These are phyloP conservation scores for Paramormyrops hopkinsi DNA, from an alignment of 2,797 vertebrate species.

Conservation along the genomic window DNA sequence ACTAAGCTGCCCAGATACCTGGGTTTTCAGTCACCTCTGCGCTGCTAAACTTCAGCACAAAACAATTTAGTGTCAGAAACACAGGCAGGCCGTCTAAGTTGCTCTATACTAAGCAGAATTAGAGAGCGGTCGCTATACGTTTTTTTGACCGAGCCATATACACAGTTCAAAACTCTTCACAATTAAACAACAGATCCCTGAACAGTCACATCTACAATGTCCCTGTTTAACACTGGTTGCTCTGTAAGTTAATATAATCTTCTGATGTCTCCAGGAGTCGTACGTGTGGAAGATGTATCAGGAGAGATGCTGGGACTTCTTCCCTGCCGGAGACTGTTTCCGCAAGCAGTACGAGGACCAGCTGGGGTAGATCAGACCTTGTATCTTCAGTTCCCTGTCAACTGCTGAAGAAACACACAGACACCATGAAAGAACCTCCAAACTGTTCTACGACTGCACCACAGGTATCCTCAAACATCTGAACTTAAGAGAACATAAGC, in stretches of 20 bases:
- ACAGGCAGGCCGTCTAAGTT: neutral
- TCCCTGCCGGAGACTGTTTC: slow-evolving; percentile 96
- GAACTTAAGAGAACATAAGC: slow-evolving; percentile 10
- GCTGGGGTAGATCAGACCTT: slow-evolving; percentile 68
- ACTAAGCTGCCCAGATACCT: slow-evolving; percentile 5
- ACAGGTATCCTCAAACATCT: slow-evolving; percentile 10
- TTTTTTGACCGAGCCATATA: neutral
- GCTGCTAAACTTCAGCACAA: neutral
- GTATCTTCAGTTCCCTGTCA: neutral
- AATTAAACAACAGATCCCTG: neutral
- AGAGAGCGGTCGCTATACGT: neutral
- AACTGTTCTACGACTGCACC: slow-evolving; percentile 27
- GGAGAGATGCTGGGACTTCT: slow-evolving; percentile 97
- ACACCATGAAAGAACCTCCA: slow-evolving; percentile 22
- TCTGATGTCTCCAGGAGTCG: slow-evolving; percentile 74
- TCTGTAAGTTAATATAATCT: neutral
- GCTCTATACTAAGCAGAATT: neutral
- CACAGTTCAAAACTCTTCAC: neutral
- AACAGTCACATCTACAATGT: neutral
- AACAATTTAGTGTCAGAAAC: neutral
- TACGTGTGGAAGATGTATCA: slow-evolving; percentile 99
- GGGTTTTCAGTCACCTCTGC: neutral
- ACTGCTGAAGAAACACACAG: neutral
- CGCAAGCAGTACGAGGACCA: slow-evolving; percentile 97
- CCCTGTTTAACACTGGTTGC: neutral